Base-by-base conservation (phyloP, 2,888 invertebrate species). In the Dilophus febrilis region DNA sequence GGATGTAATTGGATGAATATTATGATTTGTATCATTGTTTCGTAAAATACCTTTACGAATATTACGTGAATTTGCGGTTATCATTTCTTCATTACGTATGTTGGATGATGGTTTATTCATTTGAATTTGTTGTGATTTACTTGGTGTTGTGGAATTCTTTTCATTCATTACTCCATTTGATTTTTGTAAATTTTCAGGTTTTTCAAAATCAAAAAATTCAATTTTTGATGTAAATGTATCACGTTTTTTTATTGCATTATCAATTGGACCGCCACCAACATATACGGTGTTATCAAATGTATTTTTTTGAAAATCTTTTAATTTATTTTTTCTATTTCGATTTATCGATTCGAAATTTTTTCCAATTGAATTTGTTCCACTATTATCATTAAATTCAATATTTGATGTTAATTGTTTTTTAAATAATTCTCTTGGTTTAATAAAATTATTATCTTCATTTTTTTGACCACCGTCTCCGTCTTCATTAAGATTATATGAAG, bases 381-480 rank as follows among this genome's bases (percentile, higher is more conserved):
- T 43, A 42, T 54, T 53, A 35, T 61, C 61, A 41, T 51, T 53
- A 43, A 61, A 60, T 40, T 58, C 51, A 34, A 62, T 61, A 28
- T 59, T 59, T 1, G 63, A 61, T 34, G 60, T 53, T 36, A 62
- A 56, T 35, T 62, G 59, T 43, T 55, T 59, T 43, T 57, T 54
- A 17, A 60, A 59, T 40, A 54, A 50, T 38, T 55, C 49, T n/a
- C 56, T 53, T 1, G 58, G 59, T 42, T 57, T 52, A 19, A 43
- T 8, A 40, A 41, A 8, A 37, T 42, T 16, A 41, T 37, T 18
- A 42, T 13, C 31, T 17, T 17, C 5, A 13, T 36, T 28, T 17
- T 36, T 36, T 11, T 26, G 6, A 11, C 19, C 17, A 30, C 36
- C 32, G 17, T 17, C n/a, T n/a, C n/a, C n/a, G n/a, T n/a, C n/a